A percentile compares a stretch with the other conserved stretches of the same genome.
These are phyloP conservation scores for Paralvinella palmiformis DNA, from an alignment of 1,140 invertebrate species.

Conservation along the genomic window DNA sequence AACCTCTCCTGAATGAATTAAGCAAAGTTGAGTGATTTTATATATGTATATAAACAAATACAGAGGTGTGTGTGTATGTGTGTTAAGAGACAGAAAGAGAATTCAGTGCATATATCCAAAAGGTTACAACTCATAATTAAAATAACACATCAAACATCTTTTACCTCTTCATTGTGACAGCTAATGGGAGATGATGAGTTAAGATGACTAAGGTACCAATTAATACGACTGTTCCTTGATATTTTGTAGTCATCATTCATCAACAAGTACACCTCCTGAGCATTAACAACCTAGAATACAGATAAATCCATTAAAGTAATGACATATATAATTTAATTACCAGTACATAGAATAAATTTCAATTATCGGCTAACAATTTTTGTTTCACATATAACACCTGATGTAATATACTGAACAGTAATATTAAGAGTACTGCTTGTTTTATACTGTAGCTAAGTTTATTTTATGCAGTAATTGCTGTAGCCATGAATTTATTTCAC, in stretches of 20 bases:
- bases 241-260: slow-evolving; percentile 70
- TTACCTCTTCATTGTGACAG: slow-evolving; percentile 26
- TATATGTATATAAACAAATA: not conserved
- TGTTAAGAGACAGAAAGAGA: not conserved
- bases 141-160: slow-evolving; percentile 12
- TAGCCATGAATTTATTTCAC: too few species aligned
- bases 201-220: slow-evolving; percentile 69
- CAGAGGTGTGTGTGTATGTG: not conserved
- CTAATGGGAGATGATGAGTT: slow-evolving; percentile 56
- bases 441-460: too few species aligned
- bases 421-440: too few species aligned
- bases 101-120: not conserved
- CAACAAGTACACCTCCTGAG: slow-evolving; percentile 62
- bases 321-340: too few species aligned
- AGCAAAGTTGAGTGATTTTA: not conserved
- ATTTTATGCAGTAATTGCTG: too few species aligned
- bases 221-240: slow-evolving; percentile 66
- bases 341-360: too few species aligned
- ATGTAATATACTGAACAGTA: too few species aligned
- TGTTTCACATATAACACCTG: too few species aligned
- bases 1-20: slow-evolving; percentile 11
- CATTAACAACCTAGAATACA: slow-evolving; percentile 52
- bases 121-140: not conserved
- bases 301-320: not conserved
- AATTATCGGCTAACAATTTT: too few species aligned